Evolutionary conservation across 2,113 vertebrate species (phyloP).

Genomic region (Xiphophorus maculatus): DNA sequence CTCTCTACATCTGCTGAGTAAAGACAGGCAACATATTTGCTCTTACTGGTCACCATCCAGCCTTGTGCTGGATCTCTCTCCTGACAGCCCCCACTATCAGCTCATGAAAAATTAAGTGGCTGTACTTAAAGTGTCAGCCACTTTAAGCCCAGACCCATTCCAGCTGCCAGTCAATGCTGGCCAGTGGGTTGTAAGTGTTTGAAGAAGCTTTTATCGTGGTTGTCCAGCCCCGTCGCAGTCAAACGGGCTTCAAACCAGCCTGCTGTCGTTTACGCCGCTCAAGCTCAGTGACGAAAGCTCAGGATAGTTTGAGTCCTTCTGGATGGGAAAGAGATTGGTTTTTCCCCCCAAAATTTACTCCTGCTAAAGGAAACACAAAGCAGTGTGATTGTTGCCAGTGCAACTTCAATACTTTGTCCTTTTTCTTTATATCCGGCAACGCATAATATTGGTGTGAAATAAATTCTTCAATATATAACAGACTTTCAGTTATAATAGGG

Average conservation of each 20-base stretch:
- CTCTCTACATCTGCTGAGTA: constrained; percentile 11
- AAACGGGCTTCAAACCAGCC: constrained; percentile 43
- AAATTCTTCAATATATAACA: too few relatives aligned
- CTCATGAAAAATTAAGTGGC: constrained; percentile 70
- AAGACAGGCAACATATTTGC: constrained; percentile 34
- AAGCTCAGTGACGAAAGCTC: constrained; percentile 26
- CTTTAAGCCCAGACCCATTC: constrained; percentile 49
- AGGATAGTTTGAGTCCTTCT: constrained; percentile 40
- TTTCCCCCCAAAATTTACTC: too few relatives aligned
- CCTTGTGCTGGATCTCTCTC: constrained; percentile 37
- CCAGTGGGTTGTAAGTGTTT: constrained; percentile 43
- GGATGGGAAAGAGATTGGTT: constrained; percentile 11
- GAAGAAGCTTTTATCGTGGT: constrained; percentile 61
- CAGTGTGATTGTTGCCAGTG: not conserved
- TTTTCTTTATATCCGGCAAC: not conserved
- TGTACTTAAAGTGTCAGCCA: constrained; percentile 59
- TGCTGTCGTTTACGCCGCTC: constrained; percentile 38
- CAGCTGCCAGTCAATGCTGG: constrained; percentile 55
- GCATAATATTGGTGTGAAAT: too few relatives aligned
- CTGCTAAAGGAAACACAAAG: not conserved
- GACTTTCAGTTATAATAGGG: too few relatives aligned
- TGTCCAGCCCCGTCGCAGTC: constrained; percentile 45
- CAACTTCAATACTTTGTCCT: not conserved
- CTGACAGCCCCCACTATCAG: constrained; percentile 58
- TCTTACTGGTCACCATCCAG: constrained; percentile 31